Evolutionary conservation across 2,888 invertebrate species (phyloP), one percentile per base, ranked within the genome.

Genomic region (Parthenolecanium corni): DNA sequence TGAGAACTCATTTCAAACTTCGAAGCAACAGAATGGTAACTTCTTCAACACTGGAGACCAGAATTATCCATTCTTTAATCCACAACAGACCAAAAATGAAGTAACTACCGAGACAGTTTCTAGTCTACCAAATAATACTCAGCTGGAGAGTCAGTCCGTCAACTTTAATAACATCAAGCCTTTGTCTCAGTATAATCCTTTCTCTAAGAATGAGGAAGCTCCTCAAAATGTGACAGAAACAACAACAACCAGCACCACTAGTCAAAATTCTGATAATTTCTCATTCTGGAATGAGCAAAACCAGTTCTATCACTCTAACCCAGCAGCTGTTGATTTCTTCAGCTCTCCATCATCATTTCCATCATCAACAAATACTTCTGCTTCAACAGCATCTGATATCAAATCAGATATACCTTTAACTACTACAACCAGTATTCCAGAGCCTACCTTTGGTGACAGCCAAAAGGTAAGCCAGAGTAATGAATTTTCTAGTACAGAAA

Each of bases 151-250:
- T 47, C 47, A 9, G 63, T 5, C 47, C 14, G 36, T 47, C 25
- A 66, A 66, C 23, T 66, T 66, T 16, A 63, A 66, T 44, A 54
- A 65, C 23, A 24, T 66, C 18, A 65, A 66, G 52, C 64, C 66
- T 2, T 56, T 66, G 36, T 65, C 66, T 1, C 66, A 66, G 25
- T 67, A 53, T 66, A 67, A 67, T 64, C 67, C 47, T 74, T 23
- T 74, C 76, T 42, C 76, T 78, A 16, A 74, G 76, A 56, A 76
- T 77, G 67, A 66, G 12, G 42, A 51, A 11, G 31, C 31, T 9
- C 4, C 4, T 9, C 62, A 54, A 4, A 36, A 46, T 9, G 62
- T 57, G 1, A 66, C 69, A 1, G 68, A 69, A 3, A 66, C 69
- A 21, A 68, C 71, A 1, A 70, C 71, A 1, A 68, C 71, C 2